A percentile compares a stretch with the other conserved stretches of the same genome.
phyloP scores from a whole-genome alignment of 1,140 invertebrate genomes.

The Drosophila insularis region DNA sequence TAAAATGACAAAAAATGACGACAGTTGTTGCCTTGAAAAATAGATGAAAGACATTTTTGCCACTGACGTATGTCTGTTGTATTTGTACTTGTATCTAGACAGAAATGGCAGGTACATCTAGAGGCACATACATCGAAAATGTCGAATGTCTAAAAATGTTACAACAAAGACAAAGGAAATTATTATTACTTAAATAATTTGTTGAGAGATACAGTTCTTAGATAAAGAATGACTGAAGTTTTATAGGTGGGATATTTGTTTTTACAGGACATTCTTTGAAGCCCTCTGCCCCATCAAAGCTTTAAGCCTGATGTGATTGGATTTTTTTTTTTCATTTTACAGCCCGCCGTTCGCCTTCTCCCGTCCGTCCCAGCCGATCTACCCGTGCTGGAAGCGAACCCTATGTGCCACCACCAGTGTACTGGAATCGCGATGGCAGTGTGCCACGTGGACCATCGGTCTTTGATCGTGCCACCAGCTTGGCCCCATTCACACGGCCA shows the following conservation, averaged over 20 bases:
- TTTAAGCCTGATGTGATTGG: background rate
- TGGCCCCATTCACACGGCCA: constrained; percentile 80
- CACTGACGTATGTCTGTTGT: background rate
- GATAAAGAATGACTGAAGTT: background rate
- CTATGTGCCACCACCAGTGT: constrained; percentile 71
- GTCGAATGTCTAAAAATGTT: background rate
- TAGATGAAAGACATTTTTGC: constrained; percentile 12
- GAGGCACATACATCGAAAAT: background rate
- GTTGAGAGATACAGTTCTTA: too few species aligned
- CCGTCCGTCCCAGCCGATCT: constrained; percentile 62
- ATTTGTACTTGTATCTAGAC: constrained; percentile 4
- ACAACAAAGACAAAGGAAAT: background rate
- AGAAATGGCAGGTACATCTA: background rate
- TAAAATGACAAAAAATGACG: constrained; percentile 1
- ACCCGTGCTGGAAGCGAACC: constrained; percentile 75
- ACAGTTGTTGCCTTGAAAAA: constrained; percentile 14
- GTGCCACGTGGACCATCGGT: constrained; percentile 76
- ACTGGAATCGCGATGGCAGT: constrained; percentile 71
- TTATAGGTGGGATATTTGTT: background rate
- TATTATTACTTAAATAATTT: background rate
- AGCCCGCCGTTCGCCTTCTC: constrained; percentile 74
- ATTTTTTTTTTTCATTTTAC: constrained; percentile 29
- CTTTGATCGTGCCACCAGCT: constrained; percentile 77
- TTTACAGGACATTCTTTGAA: background rate
- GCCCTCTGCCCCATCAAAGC: background rate